phyloP scores from a whole-genome alignment of 2,888 invertebrate genomes.

The Phrixothrix hirtus region DNA sequence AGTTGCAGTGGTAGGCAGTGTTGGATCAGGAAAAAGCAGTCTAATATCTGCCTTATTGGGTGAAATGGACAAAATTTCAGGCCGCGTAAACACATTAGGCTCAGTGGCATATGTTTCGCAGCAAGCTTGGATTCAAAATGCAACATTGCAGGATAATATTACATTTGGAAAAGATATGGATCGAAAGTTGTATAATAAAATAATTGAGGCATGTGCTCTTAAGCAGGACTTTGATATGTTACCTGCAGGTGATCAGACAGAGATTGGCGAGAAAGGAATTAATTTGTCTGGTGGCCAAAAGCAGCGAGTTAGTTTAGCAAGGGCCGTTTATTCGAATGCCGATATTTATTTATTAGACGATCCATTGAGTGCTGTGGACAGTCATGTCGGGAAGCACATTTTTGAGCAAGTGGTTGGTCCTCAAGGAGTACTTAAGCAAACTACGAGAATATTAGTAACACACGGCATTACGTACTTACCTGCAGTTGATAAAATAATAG shows the following conservation, averaged over 20 bases:
- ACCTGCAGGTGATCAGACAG: constrained; percentile 94
- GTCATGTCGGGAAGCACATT: constrained; percentile 97
- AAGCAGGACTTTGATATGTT: constrained; percentile 90
- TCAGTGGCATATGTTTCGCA: constrained; percentile 85
- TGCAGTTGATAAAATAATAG: constrained; percentile 86
- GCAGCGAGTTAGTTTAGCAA: constrained; percentile 87
- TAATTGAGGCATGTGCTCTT: constrained; percentile 89
- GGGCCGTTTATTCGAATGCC: constrained; percentile 87
- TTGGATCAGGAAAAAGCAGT: constrained; percentile 89
- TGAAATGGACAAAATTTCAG: constrained; percentile 86
- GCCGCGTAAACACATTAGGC: constrained; percentile 74
- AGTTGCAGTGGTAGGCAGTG: constrained; percentile 85
- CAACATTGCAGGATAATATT: constrained; percentile 90
- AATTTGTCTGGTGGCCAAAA: constrained; percentile 87
- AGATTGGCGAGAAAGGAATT: constrained; percentile 95
- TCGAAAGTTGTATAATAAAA: constrained; percentile 71
- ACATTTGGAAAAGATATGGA: constrained; percentile 81
- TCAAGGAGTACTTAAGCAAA: constrained; percentile 69
- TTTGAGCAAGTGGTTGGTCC: constrained; percentile 93
- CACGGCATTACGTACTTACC: constrained; percentile 93
- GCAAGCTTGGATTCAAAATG: constrained; percentile 98
- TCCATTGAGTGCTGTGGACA: constrained; percentile 94
- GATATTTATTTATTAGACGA: constrained; percentile 95
- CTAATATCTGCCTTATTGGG: constrained; percentile 84
- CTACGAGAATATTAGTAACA: constrained; percentile 91